Evolutionary conservation across 1,140 invertebrate genomes (phyloP).

Genomic region (Pogonus chalceus): DNA sequence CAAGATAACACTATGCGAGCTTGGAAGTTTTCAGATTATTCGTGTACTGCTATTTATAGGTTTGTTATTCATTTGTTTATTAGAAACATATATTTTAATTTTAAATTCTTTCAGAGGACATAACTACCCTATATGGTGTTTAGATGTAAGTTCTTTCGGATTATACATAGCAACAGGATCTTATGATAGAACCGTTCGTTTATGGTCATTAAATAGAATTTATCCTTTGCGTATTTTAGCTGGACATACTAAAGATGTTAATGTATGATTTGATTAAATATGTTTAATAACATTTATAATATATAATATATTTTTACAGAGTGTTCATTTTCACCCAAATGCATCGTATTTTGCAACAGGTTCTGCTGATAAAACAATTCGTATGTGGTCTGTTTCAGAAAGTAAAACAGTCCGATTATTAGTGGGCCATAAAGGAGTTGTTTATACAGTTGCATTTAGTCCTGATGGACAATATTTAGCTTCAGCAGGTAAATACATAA

Average conservation of each 20-base stretch:
- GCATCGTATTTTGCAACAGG: conserved; percentile 56
- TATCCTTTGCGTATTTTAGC: conserved; percentile 70
- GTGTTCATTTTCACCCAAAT: conserved; percentile 61
- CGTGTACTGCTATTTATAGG: conserved; percentile 60
- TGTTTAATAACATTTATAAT: conserved; percentile 13
- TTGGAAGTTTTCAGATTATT: conserved; percentile 56
- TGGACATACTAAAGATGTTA: conserved; percentile 75
- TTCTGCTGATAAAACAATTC: conserved; percentile 53
- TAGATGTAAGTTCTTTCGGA: conserved; percentile 63
- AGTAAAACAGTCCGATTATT: conserved; percentile 49
- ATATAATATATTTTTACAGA: conserved; percentile 31
- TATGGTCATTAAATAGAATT: conserved; percentile 75
- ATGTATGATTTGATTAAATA: conserved; percentile 42
- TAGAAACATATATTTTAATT: conserved; percentile 19
- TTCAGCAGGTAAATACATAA: conserved; percentile 47
- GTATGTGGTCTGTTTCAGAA: conserved; percentile 55
- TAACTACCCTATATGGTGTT: conserved; percentile 76
- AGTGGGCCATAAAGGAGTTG: conserved; percentile 47
- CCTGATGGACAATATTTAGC: conserved; percentile 60
- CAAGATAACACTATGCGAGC: conserved; percentile 66
- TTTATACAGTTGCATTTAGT: conserved; percentile 56
- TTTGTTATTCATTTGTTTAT: conserved; percentile 28
- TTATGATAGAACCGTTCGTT: conserved; percentile 69
- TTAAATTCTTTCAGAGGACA: conserved; percentile 53
- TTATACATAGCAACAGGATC: conserved; percentile 72